Conservation (phyloP, 2,113 vertebrate species). For the Anhinga rufa region DNA sequence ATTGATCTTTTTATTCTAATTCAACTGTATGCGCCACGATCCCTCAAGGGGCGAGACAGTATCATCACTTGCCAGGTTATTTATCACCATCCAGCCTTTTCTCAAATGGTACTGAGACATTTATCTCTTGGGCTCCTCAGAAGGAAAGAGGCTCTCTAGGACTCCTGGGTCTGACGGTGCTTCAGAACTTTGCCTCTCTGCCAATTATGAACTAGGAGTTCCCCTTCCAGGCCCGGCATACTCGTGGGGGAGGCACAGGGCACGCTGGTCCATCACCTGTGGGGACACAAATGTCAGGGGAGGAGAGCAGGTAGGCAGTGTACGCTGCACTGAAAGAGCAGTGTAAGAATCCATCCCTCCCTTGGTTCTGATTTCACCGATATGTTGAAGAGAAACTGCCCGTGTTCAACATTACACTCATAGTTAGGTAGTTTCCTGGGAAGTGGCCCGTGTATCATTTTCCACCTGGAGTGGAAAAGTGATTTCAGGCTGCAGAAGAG, state of each 20-base stretch:
- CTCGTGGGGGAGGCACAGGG: accelerated
- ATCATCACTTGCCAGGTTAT: background rate
- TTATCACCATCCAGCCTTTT: background rate
- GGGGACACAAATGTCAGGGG: background rate
- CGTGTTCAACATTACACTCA: background rate
- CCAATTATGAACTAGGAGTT: background rate
- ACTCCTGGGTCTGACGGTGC: background rate
- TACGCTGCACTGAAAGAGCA: background rate
- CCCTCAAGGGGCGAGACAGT: background rate
- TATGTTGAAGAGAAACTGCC: background rate
- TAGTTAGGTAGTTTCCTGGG: background rate
- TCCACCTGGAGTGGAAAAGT: background rate
- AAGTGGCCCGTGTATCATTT: background rate
- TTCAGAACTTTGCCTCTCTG: background rate
- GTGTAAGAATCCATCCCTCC: background rate
- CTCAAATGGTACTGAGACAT: background rate
- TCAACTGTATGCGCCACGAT: background rate
- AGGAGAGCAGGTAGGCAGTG: background rate
- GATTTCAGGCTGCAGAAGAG: background rate
- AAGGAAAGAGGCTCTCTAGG: background rate
- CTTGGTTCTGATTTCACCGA: background rate
- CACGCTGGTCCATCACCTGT: background rate
- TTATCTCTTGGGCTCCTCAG: background rate
- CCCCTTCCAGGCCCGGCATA: background rate
- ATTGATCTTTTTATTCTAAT: background rate